Base-by-base conservation (phyloP, 2,888 invertebrate species). In the Cheilosia urbana region DNA sequence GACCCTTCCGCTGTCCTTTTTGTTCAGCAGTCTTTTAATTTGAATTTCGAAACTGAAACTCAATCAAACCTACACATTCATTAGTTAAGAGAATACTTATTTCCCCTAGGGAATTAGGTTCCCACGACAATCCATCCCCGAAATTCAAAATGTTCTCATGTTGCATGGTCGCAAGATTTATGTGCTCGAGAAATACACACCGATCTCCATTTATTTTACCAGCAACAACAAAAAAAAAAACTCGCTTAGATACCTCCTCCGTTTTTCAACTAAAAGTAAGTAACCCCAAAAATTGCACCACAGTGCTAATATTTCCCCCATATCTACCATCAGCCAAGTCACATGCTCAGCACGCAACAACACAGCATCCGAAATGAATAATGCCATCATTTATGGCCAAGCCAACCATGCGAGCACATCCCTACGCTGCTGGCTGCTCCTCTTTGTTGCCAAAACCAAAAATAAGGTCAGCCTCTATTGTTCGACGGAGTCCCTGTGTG, bases 401-500 rank as follows among this genome's bases (percentile, higher is more conserved):
- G 19, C 63, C 53, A 80, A 68, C 65, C 58, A 34, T 85, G 45
- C 68, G 53, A 63, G 76, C 71, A 72, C 76, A 68, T 77, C 81
- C 47, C 68, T 57, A 51, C 40, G 76, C 51, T 85, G 81, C 51
- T 85, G 34, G 76, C 51, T 85, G 81, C 51, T 85, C 57, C 71
- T 62, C 71, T n/a, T n/a, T 80, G 47, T 72, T 72, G 72, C 72
- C 60, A 68, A 30, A 78, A 66, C 65, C 66, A 53, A 72, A 80
- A 85, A 85, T 81, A 81, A 81, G 85, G 85, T 85, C 85, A 81
- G 76, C 72, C 62, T 51, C 66, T 72, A 76, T 81, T 85, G 71
- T 85, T 85, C 58, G 76, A 77, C 80, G 62, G 60, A 47, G 62
- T 60, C 53, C 57, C 58, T 37, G 66, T 73, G 60, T 66, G 73